Base-by-base conservation (phyloP, 2,113 vertebrate species). In the Pterocles burchelli region DNA sequence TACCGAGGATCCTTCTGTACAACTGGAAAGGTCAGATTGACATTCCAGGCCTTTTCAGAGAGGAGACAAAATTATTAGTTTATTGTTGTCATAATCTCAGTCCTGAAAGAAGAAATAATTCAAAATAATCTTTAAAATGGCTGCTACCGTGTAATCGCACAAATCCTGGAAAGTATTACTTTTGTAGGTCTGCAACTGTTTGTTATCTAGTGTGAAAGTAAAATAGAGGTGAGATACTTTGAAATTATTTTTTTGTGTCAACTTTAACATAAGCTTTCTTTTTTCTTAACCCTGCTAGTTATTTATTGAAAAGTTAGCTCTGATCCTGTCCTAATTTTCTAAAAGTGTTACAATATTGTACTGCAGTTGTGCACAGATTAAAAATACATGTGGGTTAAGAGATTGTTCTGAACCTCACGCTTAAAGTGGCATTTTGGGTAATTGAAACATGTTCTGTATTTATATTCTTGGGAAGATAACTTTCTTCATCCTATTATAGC, bases 11-110 rank as follows among this genome's bases (percentile, higher is more conserved):
- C 25, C 29, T 67, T 58, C 65, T 31, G 5, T 71, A 26, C 8
- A 83, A 1, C 38, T 71, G 72, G 72, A 94, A 93, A 91, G 79
- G 90, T 92, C 82, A 93, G 72, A 41, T 19, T 95, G 85, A 86
- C 59, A 83, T 84, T 95, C 52, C 48, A 18, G 19, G 28, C 36
- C 51, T 84, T 93, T 91, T 89, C 45, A 65, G 38, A 83, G 74
- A 43, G 41, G 66, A 58, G 92, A 63, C 25, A 65, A 82, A 87
- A 36, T 65, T 59, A 31, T 61, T 46, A 7, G 31, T 85, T 88
- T 77, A 24, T 74, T 46, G 28, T 79, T 90, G 18, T 86, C 55
- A 28, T 49, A 62, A 59, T 63, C 72, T 83, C 71, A 38, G 67
- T 67, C 85, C 77, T 70, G 67, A 79, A 83, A 85, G 58, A 89